These are phyloP conservation scores for Melitaea cinxia DNA, from an alignment of 1,140 invertebrate species.

Conservation along the genomic window DNA sequence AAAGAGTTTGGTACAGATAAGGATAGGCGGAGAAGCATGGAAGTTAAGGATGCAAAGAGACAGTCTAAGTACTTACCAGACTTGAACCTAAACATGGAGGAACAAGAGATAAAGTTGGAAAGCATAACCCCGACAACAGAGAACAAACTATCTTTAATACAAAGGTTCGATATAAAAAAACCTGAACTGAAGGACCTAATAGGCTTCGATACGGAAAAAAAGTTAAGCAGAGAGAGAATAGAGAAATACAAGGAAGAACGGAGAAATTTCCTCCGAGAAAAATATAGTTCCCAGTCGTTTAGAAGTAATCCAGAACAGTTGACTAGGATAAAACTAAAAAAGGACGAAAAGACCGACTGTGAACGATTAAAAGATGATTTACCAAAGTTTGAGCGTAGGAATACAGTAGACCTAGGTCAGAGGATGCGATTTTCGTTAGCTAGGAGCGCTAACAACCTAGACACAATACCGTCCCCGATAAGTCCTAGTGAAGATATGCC, in stretches of 20 bases:
- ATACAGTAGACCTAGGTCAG: conserved; percentile 77
- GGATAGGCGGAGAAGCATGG: conserved; percentile 79
- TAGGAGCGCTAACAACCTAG: conserved; percentile 62
- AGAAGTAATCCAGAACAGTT: conserved; percentile 80
- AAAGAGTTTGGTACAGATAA: conserved; percentile 82
- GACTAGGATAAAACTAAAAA: conserved; percentile 67
- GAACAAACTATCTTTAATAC: conserved; percentile 83
- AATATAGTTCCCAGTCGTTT: conserved; percentile 92
- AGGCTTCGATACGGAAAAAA: conserved; percentile 81
- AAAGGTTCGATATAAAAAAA: conserved; percentile 72
- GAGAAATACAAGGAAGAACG: conserved; percentile 96
- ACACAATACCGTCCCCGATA: conserved; percentile 62
- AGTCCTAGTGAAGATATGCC: conserved; percentile 47
- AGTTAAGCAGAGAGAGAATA: conserved; percentile 88
- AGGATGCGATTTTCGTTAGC: conserved; percentile 72
- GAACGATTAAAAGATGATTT: conserved; percentile 59
- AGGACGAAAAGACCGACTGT: conserved; percentile 60
- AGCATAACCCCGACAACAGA: conserved; percentile 82
- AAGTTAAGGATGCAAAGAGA: conserved; percentile 74
- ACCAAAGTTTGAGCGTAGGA: conserved; percentile 74
- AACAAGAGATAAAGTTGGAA: conserved; percentile 51
- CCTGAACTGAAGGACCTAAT: conserved; percentile 75
- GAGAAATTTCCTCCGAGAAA: conserved; percentile 92
- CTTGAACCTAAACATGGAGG: conserved; percentile 73
- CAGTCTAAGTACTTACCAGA: conserved; percentile 83